phyloP scores from a whole-genome alignment of 2,888 invertebrate genomes.

The Meteorus colon region DNA sequence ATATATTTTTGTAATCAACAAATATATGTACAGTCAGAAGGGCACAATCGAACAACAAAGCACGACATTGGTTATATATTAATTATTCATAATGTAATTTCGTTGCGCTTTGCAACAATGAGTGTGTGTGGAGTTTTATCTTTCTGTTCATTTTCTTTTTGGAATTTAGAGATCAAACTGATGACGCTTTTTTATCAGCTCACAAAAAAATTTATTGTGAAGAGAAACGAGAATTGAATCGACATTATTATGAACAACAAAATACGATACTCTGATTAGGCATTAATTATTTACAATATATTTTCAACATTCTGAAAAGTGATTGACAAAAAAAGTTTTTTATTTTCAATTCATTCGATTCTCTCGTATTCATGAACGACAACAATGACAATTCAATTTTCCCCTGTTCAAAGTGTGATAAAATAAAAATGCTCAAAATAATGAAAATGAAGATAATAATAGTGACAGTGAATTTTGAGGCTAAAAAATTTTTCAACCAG shows the following conservation, averaged over 20 bases:
- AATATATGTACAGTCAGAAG: background rate
- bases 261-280: no score
- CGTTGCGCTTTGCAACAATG: background rate
- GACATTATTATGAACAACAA: no score
- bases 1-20: background rate
- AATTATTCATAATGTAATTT: slow-evolving; percentile 65
- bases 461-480: background rate
- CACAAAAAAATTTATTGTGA: no score
- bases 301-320: no score
- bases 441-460: slow-evolving; percentile 4
- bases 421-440: slow-evolving; percentile 1
- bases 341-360: background rate
- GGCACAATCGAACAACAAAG: slow-evolving; percentile 51
- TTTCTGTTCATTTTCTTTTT: background rate
- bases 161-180: background rate
- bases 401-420: slow-evolving; percentile 3
- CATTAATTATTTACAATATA: no score
- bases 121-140: background rate
- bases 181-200: no score
- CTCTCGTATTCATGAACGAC: background rate
- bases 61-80: slow-evolving; percentile 69
- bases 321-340: no score
- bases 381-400: slow-evolving; percentile 1
- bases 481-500: slow-evolving; percentile 14
- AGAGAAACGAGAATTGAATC: no score